phyloP scores from a whole-genome alignment of 2,797 vertebrate species.

The Todus mexicanus region DNA sequence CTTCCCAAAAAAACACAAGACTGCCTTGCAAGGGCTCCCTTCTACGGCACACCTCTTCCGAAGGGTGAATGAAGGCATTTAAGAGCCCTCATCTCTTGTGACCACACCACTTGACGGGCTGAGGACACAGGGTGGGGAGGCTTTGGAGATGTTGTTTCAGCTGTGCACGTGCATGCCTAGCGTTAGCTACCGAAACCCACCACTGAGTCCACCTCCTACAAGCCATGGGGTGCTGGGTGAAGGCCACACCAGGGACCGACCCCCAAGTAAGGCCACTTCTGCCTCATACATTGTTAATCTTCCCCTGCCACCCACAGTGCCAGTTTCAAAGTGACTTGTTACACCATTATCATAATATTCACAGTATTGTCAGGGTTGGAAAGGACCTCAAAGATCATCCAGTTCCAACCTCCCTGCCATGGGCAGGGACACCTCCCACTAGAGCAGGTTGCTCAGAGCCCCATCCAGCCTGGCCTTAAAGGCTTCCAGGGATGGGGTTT shows the following conservation, averaged over 20 bases:
- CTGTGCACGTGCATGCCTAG: not conserved
- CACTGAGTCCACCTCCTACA: not conserved
- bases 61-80: not conserved
- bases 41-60: not conserved
- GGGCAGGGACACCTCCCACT: no score
- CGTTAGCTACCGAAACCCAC: accelerated
- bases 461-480: no score
- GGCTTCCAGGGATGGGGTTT: no score
- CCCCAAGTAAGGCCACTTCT: not conserved
- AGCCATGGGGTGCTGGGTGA: accelerated
- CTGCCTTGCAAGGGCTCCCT: not conserved
- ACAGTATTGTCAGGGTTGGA: no score
- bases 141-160: not conserved
- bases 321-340: not conserved
- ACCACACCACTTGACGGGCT: not conserved
- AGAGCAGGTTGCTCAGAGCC: no score
- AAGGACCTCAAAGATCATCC: no score
- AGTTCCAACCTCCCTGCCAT: no score
- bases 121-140: not conserved
- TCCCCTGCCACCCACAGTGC: accelerated
- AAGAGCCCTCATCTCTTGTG: not conserved
- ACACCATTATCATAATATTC: not conserved
- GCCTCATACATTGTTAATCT: not conserved
- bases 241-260: not conserved
- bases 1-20: not conserved